Conservation (phyloP, 2,888 invertebrate genomes). For the Epirrhoe alternata region DNA sequence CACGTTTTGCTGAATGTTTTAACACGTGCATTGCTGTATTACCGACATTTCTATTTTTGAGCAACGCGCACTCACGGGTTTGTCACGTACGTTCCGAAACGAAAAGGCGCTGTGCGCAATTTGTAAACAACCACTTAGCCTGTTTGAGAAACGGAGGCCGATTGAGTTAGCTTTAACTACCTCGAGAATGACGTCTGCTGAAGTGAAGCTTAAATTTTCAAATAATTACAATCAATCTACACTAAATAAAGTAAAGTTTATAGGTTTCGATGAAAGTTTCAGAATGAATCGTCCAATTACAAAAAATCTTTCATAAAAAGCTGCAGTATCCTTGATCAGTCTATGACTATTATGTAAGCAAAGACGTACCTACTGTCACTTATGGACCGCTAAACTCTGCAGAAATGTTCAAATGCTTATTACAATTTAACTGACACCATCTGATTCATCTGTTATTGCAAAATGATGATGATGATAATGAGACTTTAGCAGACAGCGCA, state of each 20-base stretch:
- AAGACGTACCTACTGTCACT: too few species aligned
- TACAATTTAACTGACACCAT: too few species aligned
- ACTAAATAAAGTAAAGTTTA: too few species aligned
- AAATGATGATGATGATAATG: background rate
- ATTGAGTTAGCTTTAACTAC: conserved; percentile 30
- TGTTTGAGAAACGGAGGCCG: conserved; percentile 41
- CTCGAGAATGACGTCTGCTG: conserved; percentile 10
- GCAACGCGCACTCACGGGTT: conserved; percentile 14
- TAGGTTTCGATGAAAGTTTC: too few species aligned
- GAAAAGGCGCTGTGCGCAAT: conserved; percentile 31
- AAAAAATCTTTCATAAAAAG: too few species aligned
- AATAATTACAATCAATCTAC: too few species aligned
- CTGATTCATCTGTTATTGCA: too few species aligned
- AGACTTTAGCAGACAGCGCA: conserved; percentile 16
- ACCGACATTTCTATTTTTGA: conserved; percentile 14
- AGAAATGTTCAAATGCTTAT: too few species aligned
- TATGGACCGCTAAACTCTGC: too few species aligned
- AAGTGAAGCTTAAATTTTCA: background rate
- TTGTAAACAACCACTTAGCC: conserved; percentile 45
- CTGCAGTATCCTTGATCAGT: too few species aligned
- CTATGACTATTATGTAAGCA: too few species aligned
- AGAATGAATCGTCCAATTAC: too few species aligned
- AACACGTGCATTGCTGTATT: background rate
- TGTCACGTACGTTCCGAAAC: conserved; percentile 46
- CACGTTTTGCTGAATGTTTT: conserved; percentile 12